Conservation (phyloP, 2,888 invertebrate genomes). For the Autographa gamma region DNA sequence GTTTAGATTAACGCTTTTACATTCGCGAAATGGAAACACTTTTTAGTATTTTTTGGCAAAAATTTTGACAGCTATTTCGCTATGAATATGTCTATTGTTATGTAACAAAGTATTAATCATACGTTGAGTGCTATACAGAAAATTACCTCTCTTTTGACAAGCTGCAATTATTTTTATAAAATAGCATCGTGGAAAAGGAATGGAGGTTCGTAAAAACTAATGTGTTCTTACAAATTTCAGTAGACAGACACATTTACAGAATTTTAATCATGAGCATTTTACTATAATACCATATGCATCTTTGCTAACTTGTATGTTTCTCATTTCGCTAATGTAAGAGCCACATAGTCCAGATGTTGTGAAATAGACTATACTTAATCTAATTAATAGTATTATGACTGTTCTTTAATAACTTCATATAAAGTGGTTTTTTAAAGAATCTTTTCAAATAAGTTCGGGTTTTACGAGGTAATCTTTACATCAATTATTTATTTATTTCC, state of each 20-base stretch:
- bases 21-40: slow-evolving; percentile 49
- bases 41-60: no score
- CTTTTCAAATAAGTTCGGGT: slow-evolving; percentile 34
- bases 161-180: no score
- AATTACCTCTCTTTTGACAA: no score
- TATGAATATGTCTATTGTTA: neutral
- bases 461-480: slow-evolving; percentile 18
- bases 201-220: no score
- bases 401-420: slow-evolving; percentile 56
- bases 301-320: neutral
- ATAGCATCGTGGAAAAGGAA: no score
- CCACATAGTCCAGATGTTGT: slow-evolving; percentile 68
- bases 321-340: slow-evolving; percentile 48
- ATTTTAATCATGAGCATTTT: no score
- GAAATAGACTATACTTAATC: slow-evolving; percentile 66
- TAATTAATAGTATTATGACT: slow-evolving; percentile 58
- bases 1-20: slow-evolving; percentile 46
- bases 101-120: neutral
- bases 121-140: no score
- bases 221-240: no score
- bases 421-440: slow-evolving; percentile 45
- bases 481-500: neutral
- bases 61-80: no score
- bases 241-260: no score
- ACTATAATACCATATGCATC: no score